A percentile compares a stretch with the other conserved stretches of the same genome.
phyloP scores from a whole-genome alignment of 2,113 vertebrate species.

The Sinocyclocheilus maitianheensis region DNA sequence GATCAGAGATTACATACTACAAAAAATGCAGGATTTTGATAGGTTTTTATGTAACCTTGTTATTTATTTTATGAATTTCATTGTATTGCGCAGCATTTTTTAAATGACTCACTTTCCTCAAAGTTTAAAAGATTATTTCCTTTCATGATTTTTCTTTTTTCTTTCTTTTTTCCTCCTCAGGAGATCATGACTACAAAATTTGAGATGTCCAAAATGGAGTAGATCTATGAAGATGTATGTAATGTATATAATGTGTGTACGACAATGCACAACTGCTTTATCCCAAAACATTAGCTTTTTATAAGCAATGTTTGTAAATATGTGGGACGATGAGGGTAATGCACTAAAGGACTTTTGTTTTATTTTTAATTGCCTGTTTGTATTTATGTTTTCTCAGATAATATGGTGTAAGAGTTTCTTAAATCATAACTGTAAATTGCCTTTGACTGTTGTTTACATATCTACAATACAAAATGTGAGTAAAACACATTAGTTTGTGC shows the following conservation, averaged over 20 bases:
- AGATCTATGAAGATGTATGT: constrained; percentile 50
- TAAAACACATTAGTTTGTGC: constrained; percentile 45
- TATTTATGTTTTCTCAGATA: constrained; percentile 63
- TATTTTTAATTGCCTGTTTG: constrained; percentile 65
- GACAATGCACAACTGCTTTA: constrained; percentile 46
- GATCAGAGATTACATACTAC: constrained; percentile 4
- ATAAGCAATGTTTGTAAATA: constrained; percentile 65
- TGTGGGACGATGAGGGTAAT: constrained; percentile 45
- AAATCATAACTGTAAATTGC: constrained; percentile 46
- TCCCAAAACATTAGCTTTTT: constrained; percentile 62
- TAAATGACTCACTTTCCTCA: neutral
- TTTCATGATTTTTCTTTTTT: neutral
- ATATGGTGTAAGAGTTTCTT: constrained; percentile 42
- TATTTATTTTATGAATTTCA: neutral
- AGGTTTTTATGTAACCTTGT: neutral
- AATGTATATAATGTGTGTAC: constrained; percentile 56
- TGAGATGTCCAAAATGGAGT: constrained; percentile 86
- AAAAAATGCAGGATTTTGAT: constrained; percentile 12
- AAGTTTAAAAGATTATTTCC: neutral
- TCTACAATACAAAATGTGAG: constrained; percentile 49
- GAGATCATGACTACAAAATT: constrained; percentile 79
- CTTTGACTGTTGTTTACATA: constrained; percentile 60
- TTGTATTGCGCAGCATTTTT: neutral
- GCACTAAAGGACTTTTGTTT: constrained; percentile 48
- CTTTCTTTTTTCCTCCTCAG: constrained; percentile 53